phyloP scores from a whole-genome alignment of 2,888 invertebrate genomes.

The Rugalucina vietnamica region DNA sequence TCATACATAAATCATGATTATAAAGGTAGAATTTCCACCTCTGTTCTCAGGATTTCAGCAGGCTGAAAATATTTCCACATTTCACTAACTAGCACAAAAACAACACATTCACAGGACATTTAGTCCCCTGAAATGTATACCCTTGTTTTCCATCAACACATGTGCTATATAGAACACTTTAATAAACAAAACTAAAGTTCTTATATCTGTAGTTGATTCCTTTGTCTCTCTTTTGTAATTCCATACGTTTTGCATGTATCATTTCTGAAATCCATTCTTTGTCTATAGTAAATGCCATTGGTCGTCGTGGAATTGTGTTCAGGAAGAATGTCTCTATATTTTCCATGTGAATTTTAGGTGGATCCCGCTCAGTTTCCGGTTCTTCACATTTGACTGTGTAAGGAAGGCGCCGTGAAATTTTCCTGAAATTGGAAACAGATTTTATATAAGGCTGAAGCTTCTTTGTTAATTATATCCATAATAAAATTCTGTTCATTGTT shows the following conservation, averaged over 20 bases:
- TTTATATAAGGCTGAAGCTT: no score
- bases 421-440: constrained; percentile 60
- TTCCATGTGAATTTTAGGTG: constrained; percentile 79
- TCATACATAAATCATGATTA: no score
- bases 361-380: constrained; percentile 75
- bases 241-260: constrained; percentile 80
- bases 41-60: no score
- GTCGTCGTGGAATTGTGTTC: constrained; percentile 81
- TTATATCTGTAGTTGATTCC: constrained; percentile 78
- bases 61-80: no score
- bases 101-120: no score
- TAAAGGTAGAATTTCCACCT: no score
- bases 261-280: constrained; percentile 82
- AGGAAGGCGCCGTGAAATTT: constrained; percentile 70
- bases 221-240: constrained; percentile 80
- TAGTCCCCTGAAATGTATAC: no score
- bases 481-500: no score
- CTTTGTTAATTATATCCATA: no score
- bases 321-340: constrained; percentile 82
- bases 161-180: constrained; percentile 34
- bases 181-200: constrained; percentile 81
- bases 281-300: constrained; percentile 77
- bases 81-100: no score
- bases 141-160: no score
- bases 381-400: constrained; percentile 75